Percentiles rank a stretch among this genome's conserved stretches.
phyloP scores from a whole-genome alignment of 2,113 vertebrate species.

The Circaetus gallicus region DNA sequence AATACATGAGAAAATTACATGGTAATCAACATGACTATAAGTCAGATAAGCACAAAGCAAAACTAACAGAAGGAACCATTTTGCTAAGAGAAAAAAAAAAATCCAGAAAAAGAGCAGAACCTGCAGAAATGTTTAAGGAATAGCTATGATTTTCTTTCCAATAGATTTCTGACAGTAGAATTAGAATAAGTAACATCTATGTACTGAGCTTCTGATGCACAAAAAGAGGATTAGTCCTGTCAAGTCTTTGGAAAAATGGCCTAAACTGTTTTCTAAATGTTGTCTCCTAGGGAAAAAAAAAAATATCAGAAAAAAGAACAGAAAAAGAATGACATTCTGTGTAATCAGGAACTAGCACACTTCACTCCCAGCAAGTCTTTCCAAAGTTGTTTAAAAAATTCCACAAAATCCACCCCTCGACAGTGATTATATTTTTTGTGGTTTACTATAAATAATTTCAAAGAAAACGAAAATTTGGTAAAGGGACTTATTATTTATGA shows the following conservation, averaged over 20 bases:
- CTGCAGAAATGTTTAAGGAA: neutral
- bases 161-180: neutral
- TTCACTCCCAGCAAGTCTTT: neutral
- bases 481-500: neutral
- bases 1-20: neutral
- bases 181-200: neutral
- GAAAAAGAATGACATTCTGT: neutral
- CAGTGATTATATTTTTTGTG: neutral
- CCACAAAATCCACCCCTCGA: neutral
- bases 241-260: neutral
- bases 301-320: neutral
- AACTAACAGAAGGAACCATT: neutral
- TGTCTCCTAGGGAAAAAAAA: neutral
- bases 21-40: neutral
- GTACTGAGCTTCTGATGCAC: neutral
- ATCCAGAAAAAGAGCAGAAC: neutral
- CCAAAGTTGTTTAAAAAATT: neutral
- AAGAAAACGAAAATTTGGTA: neutral
- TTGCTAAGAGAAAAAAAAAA: neutral
- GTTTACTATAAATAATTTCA: neutral
- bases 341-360: neutral
- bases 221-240: neutral
- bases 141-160: neutral
- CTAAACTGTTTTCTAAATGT: neutral
- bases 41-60: neutral